Evolutionary conservation across 2,797 vertebrate genomes (phyloP), one percentile per base, ranked within the genome.

Genomic region (Cynodonichthys magdalenae): DNA sequence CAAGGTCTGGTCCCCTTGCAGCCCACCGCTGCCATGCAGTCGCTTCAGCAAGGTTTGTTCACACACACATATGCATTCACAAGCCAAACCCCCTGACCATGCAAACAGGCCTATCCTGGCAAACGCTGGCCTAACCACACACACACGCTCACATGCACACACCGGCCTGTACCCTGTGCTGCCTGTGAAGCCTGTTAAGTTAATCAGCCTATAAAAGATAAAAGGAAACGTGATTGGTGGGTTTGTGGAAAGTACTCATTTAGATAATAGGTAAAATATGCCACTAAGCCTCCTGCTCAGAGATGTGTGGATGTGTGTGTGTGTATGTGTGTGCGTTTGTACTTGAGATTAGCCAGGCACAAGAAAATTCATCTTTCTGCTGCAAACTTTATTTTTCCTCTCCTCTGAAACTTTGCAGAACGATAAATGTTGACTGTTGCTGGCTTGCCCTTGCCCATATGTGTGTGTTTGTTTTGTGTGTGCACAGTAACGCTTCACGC

Each of bases 1-100:
- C 97, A 99, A 89, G 97, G 96, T 75, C 93, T 99, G 88, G 96
- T 98, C 84, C 95, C 95, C 82, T 90, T 98, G 79, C 97, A 97
- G 50, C 95, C 96, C 0, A 93, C 95, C 0, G 92, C 96, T 64
- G 94, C 97, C 87, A 95, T 98, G 87, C 96, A 97, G 93, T 94
- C 89, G 83, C 95, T 98, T 82, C 95, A 97, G 59, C 97, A 98
- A 97, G 97, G 97, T 99, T 92, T 86, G 82, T 24, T 11, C 49
- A 55, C 50, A 15, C 60, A 45, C 59, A 29, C 19, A 59, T 61
- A 48, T 9, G 20, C 46, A 47, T 18, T 19, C 18, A 20, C 46
- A 20, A 18, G 55, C 41, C 46, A 15, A 59, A 36, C 18, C 47
- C 46, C 24, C 14, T 15, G 52, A 62, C 48, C 41, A 31, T 28